These are phyloP conservation scores for Megaceryle torquata DNA, from an alignment of 2,113 vertebrate species.

Conservation along the genomic window DNA sequence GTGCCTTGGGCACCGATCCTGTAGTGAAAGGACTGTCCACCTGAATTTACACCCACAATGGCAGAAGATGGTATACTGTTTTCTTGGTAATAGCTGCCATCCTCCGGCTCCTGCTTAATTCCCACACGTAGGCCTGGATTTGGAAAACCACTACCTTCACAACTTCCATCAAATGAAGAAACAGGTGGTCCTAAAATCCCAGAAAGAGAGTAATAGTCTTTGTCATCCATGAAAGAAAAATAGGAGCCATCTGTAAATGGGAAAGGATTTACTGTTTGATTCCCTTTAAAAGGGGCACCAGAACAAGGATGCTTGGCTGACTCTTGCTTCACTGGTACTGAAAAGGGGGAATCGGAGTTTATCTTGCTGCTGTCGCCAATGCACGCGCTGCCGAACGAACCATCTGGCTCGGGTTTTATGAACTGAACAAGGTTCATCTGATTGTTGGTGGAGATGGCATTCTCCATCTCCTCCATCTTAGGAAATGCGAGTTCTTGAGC, in stretches of 20 bases:
- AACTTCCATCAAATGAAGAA: conserved; percentile 88
- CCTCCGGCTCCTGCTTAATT: conserved; percentile 94
- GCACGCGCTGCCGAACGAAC: conserved; percentile 88
- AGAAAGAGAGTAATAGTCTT: conserved; percentile 96
- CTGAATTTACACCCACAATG: conserved; percentile 97
- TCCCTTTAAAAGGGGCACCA: conserved; percentile 84
- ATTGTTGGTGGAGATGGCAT: conserved; percentile 81
- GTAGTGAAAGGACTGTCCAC: conserved; percentile 99
- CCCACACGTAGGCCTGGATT: conserved; percentile 84
- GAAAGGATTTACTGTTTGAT: conserved; percentile 87
- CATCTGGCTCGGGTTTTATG: conserved; percentile 94
- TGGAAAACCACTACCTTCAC: conserved; percentile 87
- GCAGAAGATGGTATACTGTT: conserved; percentile 89
- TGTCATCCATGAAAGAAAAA: conserved; percentile 96
- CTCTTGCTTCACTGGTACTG: conserved; percentile 92
- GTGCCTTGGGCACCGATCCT: conserved; percentile 97
- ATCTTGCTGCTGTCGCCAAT: conserved; percentile 83
- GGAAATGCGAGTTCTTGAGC: conserved; percentile 87
- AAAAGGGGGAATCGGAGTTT: conserved; percentile 78
- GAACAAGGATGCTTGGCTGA: conserved; percentile 89
- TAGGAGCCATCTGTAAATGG: conserved; percentile 92
- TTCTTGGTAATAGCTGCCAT: conserved; percentile 93
- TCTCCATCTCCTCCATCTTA: conserved; percentile 90
- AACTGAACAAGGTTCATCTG: conserved; percentile 91
- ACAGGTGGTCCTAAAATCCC: conserved; percentile 96